Evolutionary conservation across 2,888 invertebrate genomes (phyloP), one percentile per base, ranked within the genome.

Genomic region (Eristalis tenax): DNA sequence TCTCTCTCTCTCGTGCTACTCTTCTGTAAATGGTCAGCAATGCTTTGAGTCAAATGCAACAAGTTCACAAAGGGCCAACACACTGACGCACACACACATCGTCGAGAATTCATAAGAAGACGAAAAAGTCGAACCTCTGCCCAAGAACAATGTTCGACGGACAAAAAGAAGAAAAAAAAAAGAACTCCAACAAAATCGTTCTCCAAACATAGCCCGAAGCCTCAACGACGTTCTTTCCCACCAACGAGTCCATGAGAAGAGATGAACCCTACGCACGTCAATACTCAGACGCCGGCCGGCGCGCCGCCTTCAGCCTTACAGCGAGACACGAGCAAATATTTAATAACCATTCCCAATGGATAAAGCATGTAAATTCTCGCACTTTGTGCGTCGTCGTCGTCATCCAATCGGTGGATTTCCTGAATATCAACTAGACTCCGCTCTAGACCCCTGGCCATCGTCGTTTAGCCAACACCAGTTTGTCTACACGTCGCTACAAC

Each of bases 291-390:
- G 50, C 50, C 50, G n/a, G 4, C n/a, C n/a, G 15, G n/a, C n/a
- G 15, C 43, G n/a, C 18, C 50, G 18, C 50, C n/a, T 18, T 18
- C 18, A 43, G 43, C 43, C 43, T 43, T 56, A 63, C 57, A 78
- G 35, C 23, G 18, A 57, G 18, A 57, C 73, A 78, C 43, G 64
- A 74, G 50, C 57, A 79, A 83, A 83, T 83, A 83, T 83, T 83
- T 83, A 83, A 79, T 74, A 69, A 69, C 74, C 73, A 57, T n/a
- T 18, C 18, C 43, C 68, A 68, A 73, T 69, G 26, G 59, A n/a
- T n/a, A 61, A 23, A 22, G 59, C 68, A 76, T 76, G 61, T 61
- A 68, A 76, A 76, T 76, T 43, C 32, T 76, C 76, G 61, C 71
- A 73, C 61, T 63, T 64, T 22, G 26, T 56, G 43, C 35, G 64